These are phyloP conservation scores for Orientallactaga sibirica DNA, from an alignment of 2,797 vertebrate species.

Conservation along the genomic window DNA sequence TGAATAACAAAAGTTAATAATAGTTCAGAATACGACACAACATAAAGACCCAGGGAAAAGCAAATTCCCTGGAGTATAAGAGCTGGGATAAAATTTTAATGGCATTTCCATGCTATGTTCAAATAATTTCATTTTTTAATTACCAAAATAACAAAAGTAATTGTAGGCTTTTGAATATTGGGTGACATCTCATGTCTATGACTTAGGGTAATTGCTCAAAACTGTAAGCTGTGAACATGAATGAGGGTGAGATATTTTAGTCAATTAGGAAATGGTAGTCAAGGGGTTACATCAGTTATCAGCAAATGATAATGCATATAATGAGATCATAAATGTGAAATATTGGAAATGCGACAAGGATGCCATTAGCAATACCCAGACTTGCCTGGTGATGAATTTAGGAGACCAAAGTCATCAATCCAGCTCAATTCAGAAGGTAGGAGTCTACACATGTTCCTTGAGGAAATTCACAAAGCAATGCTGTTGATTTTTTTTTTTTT, in stretches of 20 bases:
- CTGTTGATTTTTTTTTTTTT: too few relatives aligned
- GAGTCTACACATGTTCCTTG: neutral
- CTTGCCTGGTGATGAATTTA: neutral
- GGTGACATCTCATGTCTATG: neutral
- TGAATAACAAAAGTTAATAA: neutral
- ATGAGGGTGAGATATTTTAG: neutral
- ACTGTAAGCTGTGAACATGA: neutral
- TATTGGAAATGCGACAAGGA: neutral
- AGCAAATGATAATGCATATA: neutral
- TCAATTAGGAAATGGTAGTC: neutral
- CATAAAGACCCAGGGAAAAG: conserved; percentile 1
- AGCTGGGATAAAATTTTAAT: neutral
- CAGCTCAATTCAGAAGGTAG: neutral
- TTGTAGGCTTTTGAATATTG: neutral
- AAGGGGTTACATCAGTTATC: neutral
- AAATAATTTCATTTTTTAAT: neutral
- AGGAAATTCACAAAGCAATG: neutral
- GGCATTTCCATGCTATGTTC: neutral
- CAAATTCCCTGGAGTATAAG: neutral
- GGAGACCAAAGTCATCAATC: neutral
- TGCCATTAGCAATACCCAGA: neutral
- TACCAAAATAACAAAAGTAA: neutral
- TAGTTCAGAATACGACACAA: neutral
- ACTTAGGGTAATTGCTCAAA: neutral
- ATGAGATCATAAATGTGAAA: neutral